A percentile compares a stretch with the other conserved stretches of the same genome.
Evolutionary conservation across 2,797 vertebrate genomes (phyloP).

Genomic region (Hippocampus kuda): DNA sequence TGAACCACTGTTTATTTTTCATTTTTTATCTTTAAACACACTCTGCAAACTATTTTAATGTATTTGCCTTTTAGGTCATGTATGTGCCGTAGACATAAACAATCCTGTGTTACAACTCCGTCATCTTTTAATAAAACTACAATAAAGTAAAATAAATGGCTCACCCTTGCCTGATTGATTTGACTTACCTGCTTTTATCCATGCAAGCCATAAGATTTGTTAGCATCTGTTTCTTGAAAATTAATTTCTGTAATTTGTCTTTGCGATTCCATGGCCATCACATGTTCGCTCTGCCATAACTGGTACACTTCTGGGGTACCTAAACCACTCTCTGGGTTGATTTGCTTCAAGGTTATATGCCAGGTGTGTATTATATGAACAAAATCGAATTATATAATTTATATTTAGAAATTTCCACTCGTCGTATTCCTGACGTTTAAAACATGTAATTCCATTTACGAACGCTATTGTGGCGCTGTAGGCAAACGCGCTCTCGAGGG

Average conservation of each 20-base stretch:
- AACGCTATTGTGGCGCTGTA: slow-evolving; percentile 47
- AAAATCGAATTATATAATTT: too few relatives aligned
- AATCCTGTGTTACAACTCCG: background rate
- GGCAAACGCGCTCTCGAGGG: slow-evolving; percentile 12
- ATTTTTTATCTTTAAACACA: slow-evolving; percentile 23
- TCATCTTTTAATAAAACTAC: background rate
- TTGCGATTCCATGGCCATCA: too few relatives aligned
- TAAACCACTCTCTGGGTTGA: too few relatives aligned
- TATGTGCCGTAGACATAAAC: background rate
- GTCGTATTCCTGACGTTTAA: background rate
- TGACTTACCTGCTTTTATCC: background rate
- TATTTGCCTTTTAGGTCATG: background rate
- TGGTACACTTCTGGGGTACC: too few relatives aligned
- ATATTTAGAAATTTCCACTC: too few relatives aligned
- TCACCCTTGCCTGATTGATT: background rate
- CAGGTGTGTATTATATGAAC: too few relatives aligned
- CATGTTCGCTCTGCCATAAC: too few relatives aligned
- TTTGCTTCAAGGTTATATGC: too few relatives aligned
- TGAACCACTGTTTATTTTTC: slow-evolving; percentile 26
- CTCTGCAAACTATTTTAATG: slow-evolving; percentile 15
- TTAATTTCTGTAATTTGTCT: too few relatives aligned
- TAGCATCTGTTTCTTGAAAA: background rate
- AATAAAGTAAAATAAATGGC: background rate
- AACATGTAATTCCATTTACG: background rate
- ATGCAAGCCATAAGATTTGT: background rate